Base-by-base conservation (phyloP, 2,888 invertebrate species). In the Acrobasis suavella region DNA sequence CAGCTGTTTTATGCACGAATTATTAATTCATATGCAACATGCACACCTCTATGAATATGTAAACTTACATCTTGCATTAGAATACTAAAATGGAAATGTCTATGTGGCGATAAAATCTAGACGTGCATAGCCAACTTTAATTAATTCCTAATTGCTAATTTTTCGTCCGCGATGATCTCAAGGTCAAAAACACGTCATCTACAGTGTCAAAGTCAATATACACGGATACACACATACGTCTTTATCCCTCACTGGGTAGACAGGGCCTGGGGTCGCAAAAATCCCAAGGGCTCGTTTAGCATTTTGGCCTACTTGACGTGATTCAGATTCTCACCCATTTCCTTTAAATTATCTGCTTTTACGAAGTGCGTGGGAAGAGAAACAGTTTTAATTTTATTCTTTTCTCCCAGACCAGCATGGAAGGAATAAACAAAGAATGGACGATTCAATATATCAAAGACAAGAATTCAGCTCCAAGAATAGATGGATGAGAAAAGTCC, bases 131-230 rank as follows among this genome's bases (percentile, higher is more conserved):
- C 39, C 16, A 55, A 12, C 16, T 55, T 15, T 2, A 52, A 12
- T 32, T 22, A 22, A 3, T 22, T 3, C 5, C 5, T 16, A 55
- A 12, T 7, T 56, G 42, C 17, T 56, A 46, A 12, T 56, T 42
- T 17, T 46, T 56, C 32, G n/a, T 52, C 14, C 9, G 12, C 17
- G 42, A 56, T 46, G 42, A 56, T 42, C 39, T 56, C 12, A 56
- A 56, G 56, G 42, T 46, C 42, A 22, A 55, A 55, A 37, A 17
- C 56, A 56, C 56, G 56, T 56, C 42, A 46, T 56, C 14, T 14
- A 10, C 14, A 17, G 9, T 42, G 42, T 17, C 22, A 56, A 46
- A 14, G 14, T 42, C 42, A 12, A 12, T 10, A 10, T 42, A 42
- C 12, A 42, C 42, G 1, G 10, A 42, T 10, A 10, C 14, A 42